These are phyloP conservation scores for Tetramorium alpestre DNA, from an alignment of 1,140 invertebrate species.

Conservation along the genomic window DNA sequence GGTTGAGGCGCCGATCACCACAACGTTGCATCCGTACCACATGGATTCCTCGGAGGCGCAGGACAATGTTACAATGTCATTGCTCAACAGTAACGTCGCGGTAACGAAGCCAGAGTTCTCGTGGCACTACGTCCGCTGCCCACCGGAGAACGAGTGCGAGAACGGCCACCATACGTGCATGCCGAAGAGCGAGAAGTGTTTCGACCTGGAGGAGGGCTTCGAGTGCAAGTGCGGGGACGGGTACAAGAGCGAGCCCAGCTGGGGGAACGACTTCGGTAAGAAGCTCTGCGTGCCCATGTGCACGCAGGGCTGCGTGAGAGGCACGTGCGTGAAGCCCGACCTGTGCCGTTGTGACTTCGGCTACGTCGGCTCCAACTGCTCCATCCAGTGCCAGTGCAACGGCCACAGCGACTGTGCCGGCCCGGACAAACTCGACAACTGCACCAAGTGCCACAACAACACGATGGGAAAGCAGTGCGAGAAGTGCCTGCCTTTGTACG, in stretches of 20 bases:
- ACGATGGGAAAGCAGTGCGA: conserved; percentile 95
- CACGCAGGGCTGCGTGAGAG: conserved; percentile 95
- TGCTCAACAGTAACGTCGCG: conserved; percentile 53
- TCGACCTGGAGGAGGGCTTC: conserved; percentile 91
- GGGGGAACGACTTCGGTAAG: conserved; percentile 80
- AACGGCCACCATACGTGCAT: conserved; percentile 97
- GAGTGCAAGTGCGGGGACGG: conserved; percentile 94
- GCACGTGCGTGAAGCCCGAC: conserved; percentile 94
- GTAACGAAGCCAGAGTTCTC: conserved; percentile 86
- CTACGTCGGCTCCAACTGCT: conserved; percentile 97
- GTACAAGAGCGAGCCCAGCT: conserved; percentile 87
- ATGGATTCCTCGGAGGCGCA: conserved; percentile 84
- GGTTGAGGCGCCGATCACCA: conserved; percentile 64
- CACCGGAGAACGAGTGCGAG: conserved; percentile 96
- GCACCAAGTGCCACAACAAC: conserved; percentile 95
- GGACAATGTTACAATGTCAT: conserved; percentile 83
- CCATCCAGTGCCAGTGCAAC: conserved; percentile 97
- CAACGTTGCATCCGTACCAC: conserved; percentile 60
- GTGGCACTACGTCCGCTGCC: conserved; percentile 96
- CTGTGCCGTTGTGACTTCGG: conserved; percentile 97
- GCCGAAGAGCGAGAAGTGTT: conserved; percentile 93
- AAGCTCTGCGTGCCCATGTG: conserved; percentile 93
- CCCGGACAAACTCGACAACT: conserved; percentile 92
- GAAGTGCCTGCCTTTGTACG: conserved; percentile 94
- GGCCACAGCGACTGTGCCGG: conserved; percentile 97